These are phyloP conservation scores for Sycon ciliatum DNA, from an alignment of 37 sponge, comb jelly and placozoan species.

Conservation along the genomic window DNA sequence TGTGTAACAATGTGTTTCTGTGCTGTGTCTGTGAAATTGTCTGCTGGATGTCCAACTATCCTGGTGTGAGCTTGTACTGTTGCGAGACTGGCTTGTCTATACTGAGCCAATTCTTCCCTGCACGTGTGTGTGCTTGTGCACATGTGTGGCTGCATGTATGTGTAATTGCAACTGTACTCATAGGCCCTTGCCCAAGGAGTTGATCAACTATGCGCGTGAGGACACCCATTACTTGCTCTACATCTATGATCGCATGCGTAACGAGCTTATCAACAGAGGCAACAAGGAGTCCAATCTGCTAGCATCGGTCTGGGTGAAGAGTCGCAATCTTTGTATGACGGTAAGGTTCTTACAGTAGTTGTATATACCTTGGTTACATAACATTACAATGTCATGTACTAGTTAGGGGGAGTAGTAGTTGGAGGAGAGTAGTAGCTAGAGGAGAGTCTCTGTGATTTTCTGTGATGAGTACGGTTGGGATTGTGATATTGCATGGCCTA, in stretches of 20 bases:
- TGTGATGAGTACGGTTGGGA: too few relatives aligned
- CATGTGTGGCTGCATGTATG: neutral
- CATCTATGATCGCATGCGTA: slow-evolving; percentile 76
- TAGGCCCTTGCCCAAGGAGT: slow-evolving; percentile 46
- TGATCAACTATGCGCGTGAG: slow-evolving; percentile 86
- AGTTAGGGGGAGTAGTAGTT: too few relatives aligned
- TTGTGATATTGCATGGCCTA: too few relatives aligned
- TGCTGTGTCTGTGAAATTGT: too few relatives aligned
- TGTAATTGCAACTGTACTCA: neutral
- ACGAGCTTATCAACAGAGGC: slow-evolving; percentile 67
- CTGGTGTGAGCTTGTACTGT: too few relatives aligned
- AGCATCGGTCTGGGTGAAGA: slow-evolving; percentile 31
- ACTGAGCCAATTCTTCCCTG: too few relatives aligned
- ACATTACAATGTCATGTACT: too few relatives aligned
- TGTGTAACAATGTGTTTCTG: too few relatives aligned
- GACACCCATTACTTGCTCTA: slow-evolving; percentile 96
- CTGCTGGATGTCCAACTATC: too few relatives aligned
- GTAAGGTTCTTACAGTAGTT: neutral
- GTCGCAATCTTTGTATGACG: slow-evolving; percentile 52
- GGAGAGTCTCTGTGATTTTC: too few relatives aligned
- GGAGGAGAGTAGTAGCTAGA: too few relatives aligned
- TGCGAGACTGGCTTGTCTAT: too few relatives aligned
- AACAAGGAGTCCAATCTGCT: slow-evolving; percentile 40
- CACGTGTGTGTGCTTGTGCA: neutral
- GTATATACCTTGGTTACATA: neutral